Base-by-base conservation (phyloP, 2,888 invertebrate genomes). In the Torymus tubicola region DNA sequence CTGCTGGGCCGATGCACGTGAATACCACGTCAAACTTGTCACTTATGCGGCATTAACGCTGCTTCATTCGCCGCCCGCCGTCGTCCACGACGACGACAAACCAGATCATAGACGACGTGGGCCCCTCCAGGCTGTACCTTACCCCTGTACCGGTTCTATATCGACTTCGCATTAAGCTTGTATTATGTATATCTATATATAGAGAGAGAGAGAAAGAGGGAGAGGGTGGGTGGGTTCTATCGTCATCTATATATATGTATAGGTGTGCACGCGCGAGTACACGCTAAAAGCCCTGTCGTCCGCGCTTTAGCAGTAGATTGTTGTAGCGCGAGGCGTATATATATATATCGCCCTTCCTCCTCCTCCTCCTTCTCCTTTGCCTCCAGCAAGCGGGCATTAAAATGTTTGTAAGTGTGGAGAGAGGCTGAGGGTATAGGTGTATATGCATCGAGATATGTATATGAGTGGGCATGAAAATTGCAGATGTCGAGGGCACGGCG, bases 241-340 rank as follows among this genome's bases (percentile, higher is more conserved):
- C n/a, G 42, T n/a, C 13, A n/a, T n/a, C n/a, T n/a, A n/a, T n/a
- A n/a, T n/a, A n/a, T n/a, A n/a, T n/a, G n/a, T n/a, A n/a, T n/a
- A n/a, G n/a, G n/a, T n/a, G n/a, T n/a, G 53, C 0, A 61, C n/a
- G 60, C 14, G 11, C 16, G 63, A 24, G 14, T 5, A 31, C 50
- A 65, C 73, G 77, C 78, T 81, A 81, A 81, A 81, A 81, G 81
- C 77, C 70, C 50, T 70, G 74, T 78, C 78, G 77, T 12, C 21
- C 12, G 67, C 53, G 81, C 73, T 81, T 74, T 74, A 55, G 73
- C 50, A 68, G 60, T 55, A 72, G 77, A 77, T 73, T 71, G 67
- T 71, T 65, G 69, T 57, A 14, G 67, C 57, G 60, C 53, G 50
- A 64, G 21, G n/a, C 21, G 31, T n/a, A n/a, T 18, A 18, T 18